phyloP scores from a whole-genome alignment of 2,113 vertebrate genomes.

The Rattus norvegicus region DNA sequence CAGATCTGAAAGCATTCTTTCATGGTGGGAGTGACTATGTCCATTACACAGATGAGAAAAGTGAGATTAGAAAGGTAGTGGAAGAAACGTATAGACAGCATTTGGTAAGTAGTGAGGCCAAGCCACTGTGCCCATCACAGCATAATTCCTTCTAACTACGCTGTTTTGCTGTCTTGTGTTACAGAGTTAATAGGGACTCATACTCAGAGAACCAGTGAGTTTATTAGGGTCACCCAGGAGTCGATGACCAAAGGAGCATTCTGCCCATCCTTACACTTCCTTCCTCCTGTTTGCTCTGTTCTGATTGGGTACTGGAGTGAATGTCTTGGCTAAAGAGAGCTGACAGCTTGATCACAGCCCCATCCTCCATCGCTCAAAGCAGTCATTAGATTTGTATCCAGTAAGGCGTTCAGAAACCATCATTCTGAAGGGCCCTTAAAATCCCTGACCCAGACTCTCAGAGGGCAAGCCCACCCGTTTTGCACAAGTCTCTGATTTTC shows the following conservation, averaged over 20 bases:
- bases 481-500: constrained; percentile 27
- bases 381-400: constrained; percentile 49
- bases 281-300: rapidly evolving
- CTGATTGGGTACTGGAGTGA: background rate
- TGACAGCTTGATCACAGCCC: background rate
- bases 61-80: background rate
- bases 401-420: constrained; percentile 61
- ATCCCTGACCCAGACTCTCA: constrained; percentile 48
- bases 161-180: rapidly evolving
- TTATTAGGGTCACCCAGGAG: background rate
- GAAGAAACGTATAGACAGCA: background rate
- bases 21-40: background rate
- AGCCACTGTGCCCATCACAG: background rate
- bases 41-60: background rate
- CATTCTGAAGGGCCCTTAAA: constrained; percentile 66
- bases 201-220: background rate
- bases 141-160: rapidly evolving
- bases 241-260: background rate
- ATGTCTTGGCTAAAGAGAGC: background rate
- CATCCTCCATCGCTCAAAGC: background rate
- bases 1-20: background rate
- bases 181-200: background rate
- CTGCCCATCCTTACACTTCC: rapidly evolving
- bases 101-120: rapidly evolving
- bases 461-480: constrained; percentile 34